Conservation (phyloP, 1,140 invertebrate species). For the Myzus persicae region DNA sequence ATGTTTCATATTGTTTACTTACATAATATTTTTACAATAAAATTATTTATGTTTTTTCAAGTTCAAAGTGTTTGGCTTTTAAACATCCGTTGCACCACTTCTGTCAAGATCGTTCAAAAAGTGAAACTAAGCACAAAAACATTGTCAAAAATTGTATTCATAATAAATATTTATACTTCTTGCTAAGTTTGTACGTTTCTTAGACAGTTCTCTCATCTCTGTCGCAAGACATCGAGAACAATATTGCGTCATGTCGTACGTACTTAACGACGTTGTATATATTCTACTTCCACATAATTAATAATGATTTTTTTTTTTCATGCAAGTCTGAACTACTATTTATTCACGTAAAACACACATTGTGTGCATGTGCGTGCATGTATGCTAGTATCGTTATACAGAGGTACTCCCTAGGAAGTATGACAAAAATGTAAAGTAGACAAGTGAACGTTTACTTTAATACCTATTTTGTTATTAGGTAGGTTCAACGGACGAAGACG, state of each 20-base stretch:
- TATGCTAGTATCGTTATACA: neutral
- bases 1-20: neutral
- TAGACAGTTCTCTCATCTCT: too few relatives aligned
- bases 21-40: neutral
- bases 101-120: neutral
- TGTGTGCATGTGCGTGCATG: neutral
- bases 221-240: neutral
- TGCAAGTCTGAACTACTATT: neutral
- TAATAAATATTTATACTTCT: neutral
- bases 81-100: too few relatives aligned
- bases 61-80: too few relatives aligned
- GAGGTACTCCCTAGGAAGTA: neutral
- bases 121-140: neutral
- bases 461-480: neutral
- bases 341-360: neutral
- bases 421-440: neutral
- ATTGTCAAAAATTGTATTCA: too few relatives aligned
- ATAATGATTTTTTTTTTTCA: neutral
- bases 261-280: neutral
- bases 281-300: neutral
- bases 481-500: neutral
- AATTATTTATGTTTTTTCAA: neutral
- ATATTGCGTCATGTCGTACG: neutral
- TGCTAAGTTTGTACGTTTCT: neutral
- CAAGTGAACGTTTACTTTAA: neutral